Conservation (phyloP, 2,113 vertebrate genomes). For the Osmerus eperlanus region DNA sequence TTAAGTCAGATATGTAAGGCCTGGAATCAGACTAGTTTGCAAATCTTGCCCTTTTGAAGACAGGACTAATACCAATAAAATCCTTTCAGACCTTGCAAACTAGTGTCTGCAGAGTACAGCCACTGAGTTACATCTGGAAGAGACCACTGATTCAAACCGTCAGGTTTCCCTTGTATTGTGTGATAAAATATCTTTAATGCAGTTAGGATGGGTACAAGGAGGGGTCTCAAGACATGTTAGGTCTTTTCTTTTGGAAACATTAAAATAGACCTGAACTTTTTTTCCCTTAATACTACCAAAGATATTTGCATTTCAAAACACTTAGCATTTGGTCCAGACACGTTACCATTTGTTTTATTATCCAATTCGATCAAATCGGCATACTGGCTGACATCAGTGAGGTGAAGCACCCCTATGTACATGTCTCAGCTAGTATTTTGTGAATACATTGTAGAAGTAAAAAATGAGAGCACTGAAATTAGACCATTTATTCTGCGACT, state of each 20-base stretch:
- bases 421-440: constrained; percentile 17
- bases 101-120: no score
- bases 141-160: no score
- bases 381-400: constrained; percentile 35
- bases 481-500: not conserved
- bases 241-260: not conserved
- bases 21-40: no score
- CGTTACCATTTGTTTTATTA: constrained; percentile 40
- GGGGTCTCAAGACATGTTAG: not conserved
- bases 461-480: constrained; percentile 9
- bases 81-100: no score
- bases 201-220: not conserved
- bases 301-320: constrained; percentile 22
- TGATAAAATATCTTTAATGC: no score
- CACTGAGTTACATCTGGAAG: no score
- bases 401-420: constrained; percentile 40
- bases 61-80: no score
- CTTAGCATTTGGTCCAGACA: constrained; percentile 56
- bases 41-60: no score
- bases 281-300: constrained; percentile 11
- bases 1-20: no score
- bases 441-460: constrained; percentile 22
- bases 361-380: constrained; percentile 31
- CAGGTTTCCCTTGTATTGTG: no score
- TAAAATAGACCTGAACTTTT: not conserved